phyloP scores from a whole-genome alignment of 37 sponge, comb jelly and placozoan genomes.

The Ephydatia muelleri region DNA sequence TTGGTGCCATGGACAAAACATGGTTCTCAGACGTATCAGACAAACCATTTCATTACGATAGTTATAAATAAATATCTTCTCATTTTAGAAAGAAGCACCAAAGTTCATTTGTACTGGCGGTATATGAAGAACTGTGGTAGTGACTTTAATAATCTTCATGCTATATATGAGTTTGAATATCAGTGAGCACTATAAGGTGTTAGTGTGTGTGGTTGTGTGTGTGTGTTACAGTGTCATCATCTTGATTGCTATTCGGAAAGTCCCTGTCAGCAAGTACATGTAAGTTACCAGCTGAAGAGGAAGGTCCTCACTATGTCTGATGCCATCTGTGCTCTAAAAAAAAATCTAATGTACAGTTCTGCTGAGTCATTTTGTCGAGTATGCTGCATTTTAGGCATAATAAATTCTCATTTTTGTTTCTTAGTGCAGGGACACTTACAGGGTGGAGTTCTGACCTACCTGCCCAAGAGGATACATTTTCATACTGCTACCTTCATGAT shows the following conservation, averaged over 20 bases:
- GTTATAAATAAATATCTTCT: conserved; percentile 12
- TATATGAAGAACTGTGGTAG: conserved; percentile 16
- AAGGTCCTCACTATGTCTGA: too few relatives aligned
- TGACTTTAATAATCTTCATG: background rate
- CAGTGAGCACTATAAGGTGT: conserved; percentile 8
- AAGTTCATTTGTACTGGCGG: too few relatives aligned
- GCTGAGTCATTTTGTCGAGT: too few relatives aligned
- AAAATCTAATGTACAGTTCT: too few relatives aligned
- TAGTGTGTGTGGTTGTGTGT: too few relatives aligned
- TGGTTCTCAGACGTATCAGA: conserved; percentile 32
- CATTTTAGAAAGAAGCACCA: conserved; percentile 13
- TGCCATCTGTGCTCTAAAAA: too few relatives aligned
- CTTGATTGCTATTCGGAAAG: too few relatives aligned
- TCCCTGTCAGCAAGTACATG: background rate
- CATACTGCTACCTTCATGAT: conserved; percentile 4
- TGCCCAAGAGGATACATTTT: conserved; percentile 29
- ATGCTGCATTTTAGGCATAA: too few relatives aligned
- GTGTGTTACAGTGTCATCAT: too few relatives aligned
- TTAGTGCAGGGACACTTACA: conserved; percentile 26
- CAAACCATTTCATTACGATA: background rate
- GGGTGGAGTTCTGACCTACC: conserved; percentile 26
- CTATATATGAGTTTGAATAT: background rate
- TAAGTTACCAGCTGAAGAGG: too few relatives aligned
- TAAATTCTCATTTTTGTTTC: too few relatives aligned
- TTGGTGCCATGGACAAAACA: background rate